Evolutionary conservation across 2,113 vertebrate genomes (phyloP), one percentile per base, ranked within the genome.

Genomic region (Leptocoma aspasia): DNA sequence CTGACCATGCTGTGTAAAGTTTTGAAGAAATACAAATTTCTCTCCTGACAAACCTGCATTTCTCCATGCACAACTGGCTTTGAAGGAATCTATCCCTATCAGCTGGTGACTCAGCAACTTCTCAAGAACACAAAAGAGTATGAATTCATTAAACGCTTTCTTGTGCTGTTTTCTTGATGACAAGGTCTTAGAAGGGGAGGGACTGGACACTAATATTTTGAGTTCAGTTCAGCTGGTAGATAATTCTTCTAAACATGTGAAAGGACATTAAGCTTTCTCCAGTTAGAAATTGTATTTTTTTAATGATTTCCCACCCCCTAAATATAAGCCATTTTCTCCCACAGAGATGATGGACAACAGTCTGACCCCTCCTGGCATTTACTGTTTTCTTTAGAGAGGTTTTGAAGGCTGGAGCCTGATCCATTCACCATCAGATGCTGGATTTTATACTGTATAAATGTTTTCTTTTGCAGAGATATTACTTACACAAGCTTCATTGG

Each of bases 1-100:
- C 57, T 44, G 60, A 54, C 19, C 6, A 11, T 3, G 4, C 10
- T 0, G 0, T 2, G 2, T 39, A 19, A n/a, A 0, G 0, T 78
- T 82, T 76, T 52, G 54, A 71, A 80, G 82, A 92, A 63, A 68
- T 28, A 41, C 6, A 28, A 69, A 22, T 75, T 2, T 2, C 42
- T 82, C 33, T 89, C 37, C 50, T 45, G 53, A 49, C 18, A 86
- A 72, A 80, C 18, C 45, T 81, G 41, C 14, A 5, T 72, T 68
- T 79, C 80, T 56, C 26, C 54, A 31, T 19, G 56, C 17, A 69
- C 26, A 80, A 21, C 20, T 72, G 72, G 80, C 42, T 94, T 70
- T 69, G 83, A 65, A 69, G 49, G 47, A 41, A 70, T 59, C 45
- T 49, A 24, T 23, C 10, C 35, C 50, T 79, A 15, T 26, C 15